phyloP scores from a whole-genome alignment of 1,140 invertebrate species.

The Ceratina japonica region DNA sequence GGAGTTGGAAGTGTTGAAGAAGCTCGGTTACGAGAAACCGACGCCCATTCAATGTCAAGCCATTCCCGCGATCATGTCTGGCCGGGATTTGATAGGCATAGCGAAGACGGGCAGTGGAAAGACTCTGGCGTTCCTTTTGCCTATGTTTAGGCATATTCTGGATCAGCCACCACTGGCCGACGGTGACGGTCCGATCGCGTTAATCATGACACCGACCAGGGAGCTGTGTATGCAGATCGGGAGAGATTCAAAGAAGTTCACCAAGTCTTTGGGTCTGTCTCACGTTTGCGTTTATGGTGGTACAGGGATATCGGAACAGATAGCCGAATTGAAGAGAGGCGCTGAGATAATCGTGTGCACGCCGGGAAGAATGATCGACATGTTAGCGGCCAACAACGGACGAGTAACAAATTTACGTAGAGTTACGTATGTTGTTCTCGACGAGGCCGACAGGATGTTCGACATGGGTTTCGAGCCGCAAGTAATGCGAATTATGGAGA shows the following conservation, averaged over 20 bases:
- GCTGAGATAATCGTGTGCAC: conserved; percentile 99
- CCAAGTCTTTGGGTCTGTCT: conserved; percentile 90
- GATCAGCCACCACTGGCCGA: conserved; percentile 96
- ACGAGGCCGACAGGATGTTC: conserved; percentile 99
- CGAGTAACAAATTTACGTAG: conserved; percentile 97
- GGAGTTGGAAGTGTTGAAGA: conserved; percentile 96
- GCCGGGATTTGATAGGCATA: conserved; percentile 98
- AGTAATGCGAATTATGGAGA: conserved; percentile 98
- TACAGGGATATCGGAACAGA: conserved; percentile 97
- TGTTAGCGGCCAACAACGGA: conserved; percentile 98
- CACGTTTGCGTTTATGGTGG: conserved; percentile 99
- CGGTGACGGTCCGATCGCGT: conserved; percentile 96
- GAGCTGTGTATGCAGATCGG: conserved; percentile 99
- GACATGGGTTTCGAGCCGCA: conserved; percentile 99
- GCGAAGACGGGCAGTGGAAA: conserved; percentile 99
- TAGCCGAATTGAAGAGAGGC: conserved; percentile 98
- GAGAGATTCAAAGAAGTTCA: conserved; percentile 97
- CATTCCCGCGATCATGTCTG: conserved; percentile 99
- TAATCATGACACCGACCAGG: conserved; percentile 99
- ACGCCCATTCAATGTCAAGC: conserved; percentile 99
- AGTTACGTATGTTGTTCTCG: conserved; percentile 98
- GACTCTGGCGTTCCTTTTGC: conserved; percentile 98
- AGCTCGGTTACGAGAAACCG: conserved; percentile 96
- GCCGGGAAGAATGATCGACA: conserved; percentile 99
- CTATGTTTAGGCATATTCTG: conserved; percentile 98